These are phyloP conservation scores for Hydroisotoma schaefferi DNA, from an alignment of 2,888 invertebrate species.

Conservation along the genomic window DNA sequence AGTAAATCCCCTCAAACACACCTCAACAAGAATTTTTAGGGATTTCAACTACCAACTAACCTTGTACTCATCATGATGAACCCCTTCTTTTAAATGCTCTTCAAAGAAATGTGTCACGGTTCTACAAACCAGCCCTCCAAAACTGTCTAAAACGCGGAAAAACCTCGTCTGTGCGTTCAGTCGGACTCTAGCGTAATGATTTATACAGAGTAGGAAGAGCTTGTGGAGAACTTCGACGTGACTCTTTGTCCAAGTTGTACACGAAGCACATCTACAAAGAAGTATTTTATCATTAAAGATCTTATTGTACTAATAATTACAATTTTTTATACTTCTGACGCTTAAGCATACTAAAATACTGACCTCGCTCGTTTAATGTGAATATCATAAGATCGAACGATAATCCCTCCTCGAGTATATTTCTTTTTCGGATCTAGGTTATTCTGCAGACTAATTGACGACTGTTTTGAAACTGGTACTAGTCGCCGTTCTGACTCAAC, in stretches of 20 bases:
- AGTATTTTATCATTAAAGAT: too few relatives aligned
- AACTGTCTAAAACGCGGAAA: conserved; percentile 44
- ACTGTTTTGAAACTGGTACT: conserved; percentile 19
- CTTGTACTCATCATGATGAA: conserved; percentile 48
- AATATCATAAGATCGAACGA: conserved; percentile 34
- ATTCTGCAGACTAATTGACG: conserved; percentile 22
- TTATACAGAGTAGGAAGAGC: conserved; percentile 43
- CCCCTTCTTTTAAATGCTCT: conserved; percentile 43
- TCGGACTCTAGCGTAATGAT: conserved; percentile 46
- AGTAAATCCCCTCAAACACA: background rate
- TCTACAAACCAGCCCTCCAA: conserved; percentile 39
- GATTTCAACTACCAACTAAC: conserved; percentile 16
- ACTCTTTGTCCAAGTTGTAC: conserved; percentile 45
- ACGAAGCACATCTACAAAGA: conserved; percentile 36
- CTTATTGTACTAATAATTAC: background rate
- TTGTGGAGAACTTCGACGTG: conserved; percentile 41
- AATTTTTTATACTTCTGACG: background rate
- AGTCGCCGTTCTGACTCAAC: conserved; percentile 38
- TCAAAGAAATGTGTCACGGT: conserved; percentile 38
- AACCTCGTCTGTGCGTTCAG: conserved; percentile 44
- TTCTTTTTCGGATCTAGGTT: conserved; percentile 43
- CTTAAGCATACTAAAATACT: background rate
- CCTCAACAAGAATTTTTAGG: background rate
- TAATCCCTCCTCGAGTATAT: conserved; percentile 36
- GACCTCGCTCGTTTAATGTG: conserved; percentile 41